Base-by-base conservation (phyloP, 2,888 invertebrate species). In the Yponomeuta evonymella region DNA sequence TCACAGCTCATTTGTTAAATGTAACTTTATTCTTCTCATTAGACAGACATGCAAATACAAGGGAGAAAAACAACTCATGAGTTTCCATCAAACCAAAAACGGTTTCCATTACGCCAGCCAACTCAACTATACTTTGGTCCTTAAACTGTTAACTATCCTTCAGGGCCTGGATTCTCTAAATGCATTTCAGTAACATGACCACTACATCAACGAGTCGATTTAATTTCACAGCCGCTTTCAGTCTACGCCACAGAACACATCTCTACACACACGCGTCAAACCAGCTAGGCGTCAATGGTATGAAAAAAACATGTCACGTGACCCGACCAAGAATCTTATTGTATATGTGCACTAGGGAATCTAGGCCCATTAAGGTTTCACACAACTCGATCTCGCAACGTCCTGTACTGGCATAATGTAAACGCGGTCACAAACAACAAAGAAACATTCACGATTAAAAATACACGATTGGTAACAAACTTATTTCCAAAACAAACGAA, bases 21-120 rank as follows among this genome's bases (percentile, higher is more conserved):
- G 81, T 88, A 87, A 88, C 85, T 90, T 90, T 90, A 90, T 88
- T 90, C 85, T 87, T 84, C 86, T 89, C 85, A 86, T 89, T 90
- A 90, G 79, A 88, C 86, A 90, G 79, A 87, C 86, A 90, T 90
- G 88, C 89, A 88, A 88, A 88, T 89, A 88, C 83, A 89, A 83
- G 82, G 85, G 84, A 83, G 82, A 84, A 86, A 58, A 83, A 78
- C 83, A 83, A 83, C 79, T 82, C 78, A 81, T 62, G 77, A 82
- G 79, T 79, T 81, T 78, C 79, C 80, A 78, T 79, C 79, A 80
- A 79, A 82, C 82, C 78, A 78, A 81, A 76, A 72, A 67, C 65
- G 2, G 33, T 33, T n/a, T 36, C 15, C 62, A 63, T 36, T 69
- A n/a, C 1, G 12, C 62, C 23, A 69, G 67, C 15, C 51, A 58